Percentiles rank a stretch among this genome's conserved stretches.
Evolutionary conservation across 2,113 vertebrate genomes (phyloP).

Genomic region (Thunnus maccoyii): DNA sequence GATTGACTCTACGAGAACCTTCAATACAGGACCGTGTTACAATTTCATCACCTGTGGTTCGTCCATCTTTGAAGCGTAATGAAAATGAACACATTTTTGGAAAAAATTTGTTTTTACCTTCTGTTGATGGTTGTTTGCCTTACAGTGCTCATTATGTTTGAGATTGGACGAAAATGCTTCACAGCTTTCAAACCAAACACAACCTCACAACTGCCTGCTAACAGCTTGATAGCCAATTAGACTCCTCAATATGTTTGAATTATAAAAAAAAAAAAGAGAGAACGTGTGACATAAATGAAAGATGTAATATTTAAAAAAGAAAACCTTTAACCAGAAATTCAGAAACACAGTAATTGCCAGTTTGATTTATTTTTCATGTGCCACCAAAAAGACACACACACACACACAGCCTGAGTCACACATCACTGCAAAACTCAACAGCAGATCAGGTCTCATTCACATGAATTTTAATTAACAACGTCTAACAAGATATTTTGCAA

Average conservation of each 20-base stretch:
- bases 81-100: background rate
- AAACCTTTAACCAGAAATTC: background rate
- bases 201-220: background rate
- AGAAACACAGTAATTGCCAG: constrained; percentile 17
- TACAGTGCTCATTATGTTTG: too few species aligned
- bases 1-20: background rate
- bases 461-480: constrained; percentile 23
- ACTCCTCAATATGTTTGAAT: background rate
- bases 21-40: background rate
- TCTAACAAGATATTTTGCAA: background rate
- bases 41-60: background rate
- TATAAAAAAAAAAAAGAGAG: background rate
- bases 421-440: constrained; percentile 13
- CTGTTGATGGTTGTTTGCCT: too few species aligned
- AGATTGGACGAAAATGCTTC: background rate
- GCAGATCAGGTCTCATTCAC: constrained; percentile 8
- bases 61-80: background rate
- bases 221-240: background rate
- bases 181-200: background rate
- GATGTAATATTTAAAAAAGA: constrained; percentile 6
- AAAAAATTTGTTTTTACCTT: too few species aligned
- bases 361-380: constrained; percentile 2
- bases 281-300: background rate
- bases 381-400: background rate
- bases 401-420: constrained; percentile 6